Evolutionary conservation across 2,888 invertebrate genomes (phyloP).

Genomic region (Melinaea menophilus): DNA sequence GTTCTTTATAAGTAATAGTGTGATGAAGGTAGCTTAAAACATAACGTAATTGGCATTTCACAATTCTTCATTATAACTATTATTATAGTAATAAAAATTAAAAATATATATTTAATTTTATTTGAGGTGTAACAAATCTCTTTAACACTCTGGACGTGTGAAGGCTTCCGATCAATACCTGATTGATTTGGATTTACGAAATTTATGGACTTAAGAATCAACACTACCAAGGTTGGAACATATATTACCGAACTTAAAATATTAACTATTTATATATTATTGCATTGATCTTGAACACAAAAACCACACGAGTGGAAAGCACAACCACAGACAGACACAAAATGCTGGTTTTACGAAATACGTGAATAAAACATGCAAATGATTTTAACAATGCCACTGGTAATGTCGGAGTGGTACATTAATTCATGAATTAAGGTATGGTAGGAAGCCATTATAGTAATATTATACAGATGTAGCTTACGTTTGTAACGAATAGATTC

Average conservation of each 20-base stretch:
- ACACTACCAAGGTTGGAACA: no score
- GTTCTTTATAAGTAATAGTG: no score
- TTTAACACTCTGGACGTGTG: slow-evolving; percentile 17
- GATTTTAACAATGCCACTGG: no score
- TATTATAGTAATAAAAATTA: slow-evolving; percentile 10
- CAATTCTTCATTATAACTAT: not conserved
- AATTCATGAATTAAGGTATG: no score
- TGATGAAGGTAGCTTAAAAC: no score
- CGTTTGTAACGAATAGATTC: no score
- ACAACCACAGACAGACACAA: slow-evolving; percentile 28
- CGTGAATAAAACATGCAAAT: not conserved
- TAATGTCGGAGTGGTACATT: no score
- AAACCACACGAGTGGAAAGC: slow-evolving; percentile 19
- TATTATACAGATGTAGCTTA: no score
- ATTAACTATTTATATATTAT: not conserved
- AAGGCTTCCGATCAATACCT: slow-evolving; percentile 28
- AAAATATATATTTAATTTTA: slow-evolving; percentile 24
- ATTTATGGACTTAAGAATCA: slow-evolving; percentile 10
- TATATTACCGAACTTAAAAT: not conserved
- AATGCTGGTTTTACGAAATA: slow-evolving; percentile 25
- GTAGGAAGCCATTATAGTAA: no score
- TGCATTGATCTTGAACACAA: slow-evolving; percentile 22
- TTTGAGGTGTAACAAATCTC: slow-evolving; percentile 19
- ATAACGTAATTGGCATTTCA: not conserved
- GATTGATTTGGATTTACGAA: slow-evolving; percentile 26